Conservation (phyloP, 2,797 vertebrate species). For the Anguilla marmorata region DNA sequence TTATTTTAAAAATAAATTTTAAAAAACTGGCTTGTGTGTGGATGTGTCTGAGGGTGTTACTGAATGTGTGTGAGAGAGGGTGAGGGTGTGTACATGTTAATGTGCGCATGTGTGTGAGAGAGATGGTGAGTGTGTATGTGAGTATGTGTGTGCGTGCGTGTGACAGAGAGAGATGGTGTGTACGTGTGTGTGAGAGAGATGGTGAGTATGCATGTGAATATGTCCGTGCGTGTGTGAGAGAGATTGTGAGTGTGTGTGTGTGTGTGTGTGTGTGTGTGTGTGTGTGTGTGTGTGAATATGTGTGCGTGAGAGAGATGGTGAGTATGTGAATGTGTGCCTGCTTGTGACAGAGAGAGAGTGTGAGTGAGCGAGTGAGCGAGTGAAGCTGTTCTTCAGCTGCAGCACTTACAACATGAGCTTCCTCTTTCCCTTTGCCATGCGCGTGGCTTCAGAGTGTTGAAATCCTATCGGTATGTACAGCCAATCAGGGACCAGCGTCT, state of each 20-base stretch:
- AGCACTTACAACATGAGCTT: conserved; percentile 76
- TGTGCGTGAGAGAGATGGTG: not conserved
- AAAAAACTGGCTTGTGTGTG: conserved; percentile 45
- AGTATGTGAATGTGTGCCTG: not conserved
- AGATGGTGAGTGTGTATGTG: not conserved
- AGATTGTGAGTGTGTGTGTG: not conserved
- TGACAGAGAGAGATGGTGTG: conserved; percentile 43
- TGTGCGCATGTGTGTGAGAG: not conserved
- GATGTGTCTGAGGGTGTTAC: not conserved
- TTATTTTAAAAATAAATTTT: not conserved
- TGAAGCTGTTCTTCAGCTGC: conserved; percentile 59
- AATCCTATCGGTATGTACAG: conserved; percentile 99
- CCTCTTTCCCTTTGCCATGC: conserved; percentile 83
- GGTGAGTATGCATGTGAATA: too few species aligned
- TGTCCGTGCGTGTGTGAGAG: not conserved
- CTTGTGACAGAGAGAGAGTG: conserved; percentile 40
- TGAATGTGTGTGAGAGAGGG: not conserved
- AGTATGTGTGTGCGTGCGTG: not conserved
- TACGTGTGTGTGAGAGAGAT: too few species aligned
- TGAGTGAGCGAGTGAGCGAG: conserved; percentile 40
- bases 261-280: not conserved
- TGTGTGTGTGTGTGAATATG: not conserved
- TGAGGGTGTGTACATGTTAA: not conserved
- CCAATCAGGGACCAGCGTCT: conserved; percentile 60
- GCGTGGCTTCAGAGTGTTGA: conserved; percentile 99